These are phyloP conservation scores for Orthonychiurus folsomi DNA, from an alignment of 2,888 invertebrate species.

Conservation along the genomic window DNA sequence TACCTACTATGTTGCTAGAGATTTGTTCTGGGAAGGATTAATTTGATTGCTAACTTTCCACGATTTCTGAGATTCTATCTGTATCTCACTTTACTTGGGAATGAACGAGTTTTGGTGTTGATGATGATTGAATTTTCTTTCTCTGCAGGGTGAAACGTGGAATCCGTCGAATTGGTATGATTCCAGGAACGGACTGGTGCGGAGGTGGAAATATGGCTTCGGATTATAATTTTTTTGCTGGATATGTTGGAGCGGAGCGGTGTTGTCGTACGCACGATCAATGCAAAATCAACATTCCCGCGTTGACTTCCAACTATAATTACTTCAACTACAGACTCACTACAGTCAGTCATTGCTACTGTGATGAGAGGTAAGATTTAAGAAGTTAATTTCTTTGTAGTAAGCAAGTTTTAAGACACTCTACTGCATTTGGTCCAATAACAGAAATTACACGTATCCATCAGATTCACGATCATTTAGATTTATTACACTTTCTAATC, in stretches of 20 bases:
- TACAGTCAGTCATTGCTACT: constrained; percentile 83
- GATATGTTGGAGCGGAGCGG: constrained; percentile 70
- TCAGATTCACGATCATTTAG: too few relatives aligned
- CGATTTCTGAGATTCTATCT: neutral
- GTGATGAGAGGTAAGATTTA: constrained; percentile 81
- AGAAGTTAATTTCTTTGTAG: constrained; percentile 40
- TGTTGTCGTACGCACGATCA: constrained; percentile 76
- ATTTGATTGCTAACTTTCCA: neutral
- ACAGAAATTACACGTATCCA: too few relatives aligned
- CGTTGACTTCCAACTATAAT: constrained; percentile 72
- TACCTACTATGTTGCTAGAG: neutral
- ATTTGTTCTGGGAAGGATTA: neutral
- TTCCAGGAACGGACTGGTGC: constrained; percentile 90
- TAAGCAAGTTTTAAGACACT: too few relatives aligned
- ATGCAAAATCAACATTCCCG: constrained; percentile 75
- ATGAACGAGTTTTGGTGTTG: too few relatives aligned
- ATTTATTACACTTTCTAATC: too few relatives aligned
- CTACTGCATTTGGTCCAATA: too few relatives aligned
- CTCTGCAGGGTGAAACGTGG: neutral
- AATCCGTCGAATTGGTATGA: constrained; percentile 44
- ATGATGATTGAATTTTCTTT: too few relatives aligned
- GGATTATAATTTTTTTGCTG: constrained; percentile 72
- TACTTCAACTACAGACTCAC: constrained; percentile 82
- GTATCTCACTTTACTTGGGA: too few relatives aligned
- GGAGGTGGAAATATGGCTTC: constrained; percentile 76